Base-by-base conservation (phyloP, 2,797 vertebrate species). In the Sebastes taczanowskii region DNA sequence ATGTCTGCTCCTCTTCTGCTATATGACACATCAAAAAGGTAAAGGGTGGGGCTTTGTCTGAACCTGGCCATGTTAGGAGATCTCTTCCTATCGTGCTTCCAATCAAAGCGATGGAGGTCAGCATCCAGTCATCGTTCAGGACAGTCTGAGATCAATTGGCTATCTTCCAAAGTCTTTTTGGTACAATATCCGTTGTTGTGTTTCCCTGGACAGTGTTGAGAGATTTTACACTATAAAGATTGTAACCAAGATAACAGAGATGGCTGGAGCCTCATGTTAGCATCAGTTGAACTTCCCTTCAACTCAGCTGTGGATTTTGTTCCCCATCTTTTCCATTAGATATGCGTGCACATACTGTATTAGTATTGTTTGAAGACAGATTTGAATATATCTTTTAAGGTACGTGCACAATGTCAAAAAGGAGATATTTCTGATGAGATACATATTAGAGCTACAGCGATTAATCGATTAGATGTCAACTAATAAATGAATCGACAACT, bases 1-100 rank as follows among this genome's bases (percentile, higher is more conserved):
- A 82, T 75, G 74, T 89, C 78, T 89, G 34, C 75, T 86, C 61
- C 42, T 67, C 83, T 78, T 81, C 74, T 71, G 74, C 78, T 81
- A 53, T 81, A 80, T 90, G 90, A 90, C 88, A 93, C 90, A 94
- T 95, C 91, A 94, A 90, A 92, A 84, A 71, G 22, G 1, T 32
- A 29, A 61, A 67, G 71, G 71, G 78, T n/a, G 20, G 85, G 68
- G 55, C 22, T 80, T 71, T 84, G 88, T 87, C 78, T 91, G 81
- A 82, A 81, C 74, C 42, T 46, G 42, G 42, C 42, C 42, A 46
- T 46, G 42, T 46, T 16, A 46, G 42, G 42, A 46, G 42, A 71
- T 53, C 23, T 74, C 13, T 42, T 42, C 38, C 14, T 46, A 46
- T 46, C 42, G 42, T 46, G 42, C 42, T 46, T 46, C 42, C 42